These are phyloP conservation scores for Beroe ovata DNA, from an alignment of 37 sponge, comb jelly and placozoan genomes.

Conservation along the genomic window DNA sequence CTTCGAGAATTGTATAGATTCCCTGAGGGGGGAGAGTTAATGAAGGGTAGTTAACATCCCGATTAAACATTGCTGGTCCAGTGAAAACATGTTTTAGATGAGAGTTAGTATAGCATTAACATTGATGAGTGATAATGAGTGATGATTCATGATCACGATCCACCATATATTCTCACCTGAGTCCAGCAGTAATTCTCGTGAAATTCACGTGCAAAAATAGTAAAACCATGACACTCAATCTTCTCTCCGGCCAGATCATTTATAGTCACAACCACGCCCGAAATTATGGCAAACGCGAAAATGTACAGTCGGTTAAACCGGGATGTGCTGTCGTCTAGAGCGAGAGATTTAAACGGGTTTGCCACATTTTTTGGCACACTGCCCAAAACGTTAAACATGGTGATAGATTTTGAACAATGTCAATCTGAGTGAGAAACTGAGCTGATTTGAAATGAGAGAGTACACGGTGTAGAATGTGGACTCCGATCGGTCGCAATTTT, in stretches of 20 bases:
- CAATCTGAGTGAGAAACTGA: no score
- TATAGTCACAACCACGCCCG: background rate
- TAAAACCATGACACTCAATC: slow-evolving; percentile 14
- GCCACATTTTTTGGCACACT: background rate
- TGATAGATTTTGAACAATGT: no score
- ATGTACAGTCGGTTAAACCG: slow-evolving; percentile 18
- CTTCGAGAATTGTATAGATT: background rate
- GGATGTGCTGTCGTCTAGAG: background rate
- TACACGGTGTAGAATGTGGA: no score
- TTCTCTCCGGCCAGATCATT: background rate
- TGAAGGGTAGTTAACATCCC: no score
- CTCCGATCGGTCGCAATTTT: no score
- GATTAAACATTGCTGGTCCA: no score
- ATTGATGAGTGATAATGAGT: no score
- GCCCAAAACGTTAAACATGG: background rate
- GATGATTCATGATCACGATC: no score
- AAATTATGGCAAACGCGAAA: background rate
- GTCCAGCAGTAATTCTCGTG: slow-evolving; percentile 23
- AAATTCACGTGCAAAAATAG: background rate
- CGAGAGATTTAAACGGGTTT: slow-evolving; percentile 3
- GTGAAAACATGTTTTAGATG: no score
- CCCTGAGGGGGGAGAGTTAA: background rate
- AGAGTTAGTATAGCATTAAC: no score
- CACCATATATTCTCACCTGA: no score
- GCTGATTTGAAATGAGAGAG: no score